These are phyloP conservation scores for Heterotis niloticus DNA, from an alignment of 2,113 vertebrate genomes.

Conservation along the genomic window DNA sequence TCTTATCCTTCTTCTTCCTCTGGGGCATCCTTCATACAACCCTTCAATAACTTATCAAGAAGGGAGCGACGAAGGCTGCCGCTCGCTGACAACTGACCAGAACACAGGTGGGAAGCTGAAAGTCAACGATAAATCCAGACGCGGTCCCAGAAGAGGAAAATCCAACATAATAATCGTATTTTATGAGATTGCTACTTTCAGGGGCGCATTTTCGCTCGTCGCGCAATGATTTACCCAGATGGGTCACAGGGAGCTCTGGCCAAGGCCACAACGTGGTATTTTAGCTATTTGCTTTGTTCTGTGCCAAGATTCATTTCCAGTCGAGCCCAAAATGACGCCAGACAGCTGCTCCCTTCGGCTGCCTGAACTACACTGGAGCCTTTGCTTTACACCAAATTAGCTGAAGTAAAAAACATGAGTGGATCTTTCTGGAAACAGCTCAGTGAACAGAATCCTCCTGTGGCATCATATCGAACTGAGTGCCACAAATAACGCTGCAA, in stretches of 20 bases:
- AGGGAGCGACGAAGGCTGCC: too few relatives aligned
- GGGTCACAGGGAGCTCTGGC: conserved; percentile 11
- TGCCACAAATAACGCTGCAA: too few relatives aligned
- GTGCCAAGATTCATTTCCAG: conserved; percentile 59
- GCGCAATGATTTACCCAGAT: not conserved
- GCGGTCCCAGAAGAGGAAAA: conserved; percentile 3
- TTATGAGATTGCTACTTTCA: not conserved
- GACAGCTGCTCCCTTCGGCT: conserved; percentile 49
- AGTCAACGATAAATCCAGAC: too few relatives aligned
- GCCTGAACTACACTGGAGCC: conserved; percentile 53
- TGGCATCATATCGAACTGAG: too few relatives aligned
- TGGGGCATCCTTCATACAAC: too few relatives aligned
- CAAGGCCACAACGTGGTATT: conserved; percentile 43
- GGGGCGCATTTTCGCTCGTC: not conserved
- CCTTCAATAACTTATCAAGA: too few relatives aligned
- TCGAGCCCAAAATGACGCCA: conserved; percentile 48
- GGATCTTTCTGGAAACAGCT: too few relatives aligned
- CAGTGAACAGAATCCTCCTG: too few relatives aligned
- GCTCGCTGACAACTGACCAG: too few relatives aligned
- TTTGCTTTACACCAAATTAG: conserved; percentile 50
- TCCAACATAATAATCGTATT: conserved; percentile 4
- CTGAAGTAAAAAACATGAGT: conserved; percentile 24
- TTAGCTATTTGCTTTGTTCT: conserved; percentile 40
- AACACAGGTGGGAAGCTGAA: too few relatives aligned
- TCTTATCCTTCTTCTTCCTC: too few relatives aligned